Evolutionary conservation across 2,797 vertebrate species (phyloP), one percentile per base, ranked within the genome.

Genomic region (Todus mexicanus): DNA sequence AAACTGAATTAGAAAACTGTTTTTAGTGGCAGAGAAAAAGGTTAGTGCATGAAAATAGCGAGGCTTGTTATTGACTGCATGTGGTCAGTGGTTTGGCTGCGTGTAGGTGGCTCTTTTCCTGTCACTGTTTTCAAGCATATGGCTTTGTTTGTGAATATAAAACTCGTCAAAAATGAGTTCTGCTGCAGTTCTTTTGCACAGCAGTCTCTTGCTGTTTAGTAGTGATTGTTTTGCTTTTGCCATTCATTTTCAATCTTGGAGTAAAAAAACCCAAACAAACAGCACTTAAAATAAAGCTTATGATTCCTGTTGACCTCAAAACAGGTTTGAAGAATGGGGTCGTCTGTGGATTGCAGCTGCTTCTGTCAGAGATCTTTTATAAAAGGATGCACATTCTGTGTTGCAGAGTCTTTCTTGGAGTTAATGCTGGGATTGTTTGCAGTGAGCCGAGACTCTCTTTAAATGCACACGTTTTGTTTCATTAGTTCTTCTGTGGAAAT

Each of bases 31-130:
- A 90, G 93, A 89, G 74, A 96, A 96, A 97, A 97, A 97, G 94
- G 86, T 94, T 96, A 96, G 89, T 77, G 88, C 91, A 96, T 97
- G 93, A 97, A 98, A 97, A 97, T 96, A 98, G 95, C 93, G 87
- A 54, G 77, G 78, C 92, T 95, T 97, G 83, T 96, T 96, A 94
- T 92, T 96, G 94, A 97, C 96, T 97, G 85, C 95, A 84, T 97
- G 97, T 95, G 96, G 96, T 97, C 97, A 94, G 93, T 93, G 90
- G 95, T 95, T 95, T 96, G 96, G 93, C 96, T 79, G 57, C 73
- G 73, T 80, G 97, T 96, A 96, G 96, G 96, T 94, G 96, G 93
- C 94, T 96, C 96, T 95, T 95, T 97, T 97, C 96, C 96, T 97
- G 92, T 96, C 72, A 80, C 92, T 93, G 89, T 76, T 93, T 96